Conservation (phyloP, 2,797 vertebrate species). For the Gadopsis bispinosus region DNA sequence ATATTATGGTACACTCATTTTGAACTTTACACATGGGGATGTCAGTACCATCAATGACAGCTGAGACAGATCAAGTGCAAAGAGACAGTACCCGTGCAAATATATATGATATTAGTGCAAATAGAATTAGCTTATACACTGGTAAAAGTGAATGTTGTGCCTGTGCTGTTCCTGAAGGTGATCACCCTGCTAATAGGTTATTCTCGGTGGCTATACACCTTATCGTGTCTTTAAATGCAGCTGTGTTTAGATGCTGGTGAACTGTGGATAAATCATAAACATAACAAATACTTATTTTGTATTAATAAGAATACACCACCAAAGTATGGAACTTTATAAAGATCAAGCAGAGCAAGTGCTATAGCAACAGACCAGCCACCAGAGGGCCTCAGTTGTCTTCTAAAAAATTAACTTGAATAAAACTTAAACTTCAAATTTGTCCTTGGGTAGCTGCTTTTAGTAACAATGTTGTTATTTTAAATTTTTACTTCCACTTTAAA, state of each 20-base stretch:
- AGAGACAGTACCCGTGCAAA: too few species aligned
- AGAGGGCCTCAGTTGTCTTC: constrained; percentile 43
- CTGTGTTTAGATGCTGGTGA: not conserved
- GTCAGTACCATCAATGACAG: not conserved
- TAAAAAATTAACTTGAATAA: not conserved
- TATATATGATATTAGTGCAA: too few species aligned
- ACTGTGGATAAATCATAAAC: not conserved
- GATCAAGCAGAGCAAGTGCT: not conserved
- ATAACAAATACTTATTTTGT: not conserved
- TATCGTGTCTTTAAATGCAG: not conserved
- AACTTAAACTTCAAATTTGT: not conserved
- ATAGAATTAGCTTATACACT: too few species aligned
- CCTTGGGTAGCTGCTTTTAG: not conserved
- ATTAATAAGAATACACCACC: not conserved
- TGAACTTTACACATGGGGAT: not conserved
- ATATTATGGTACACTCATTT: not conserved
- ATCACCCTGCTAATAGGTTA: too few species aligned
- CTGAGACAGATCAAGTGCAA: not conserved
- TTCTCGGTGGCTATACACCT: not conserved
- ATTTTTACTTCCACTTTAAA: not conserved
- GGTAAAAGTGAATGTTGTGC: too few species aligned
- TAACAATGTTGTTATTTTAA: not conserved
- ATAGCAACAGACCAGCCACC: constrained; percentile 15
- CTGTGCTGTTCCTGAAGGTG: too few species aligned
- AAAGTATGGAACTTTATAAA: not conserved